Evolutionary conservation across 2,888 invertebrate species (phyloP), one percentile per base, ranked within the genome.

Genomic region (Melanostoma scalare): DNA sequence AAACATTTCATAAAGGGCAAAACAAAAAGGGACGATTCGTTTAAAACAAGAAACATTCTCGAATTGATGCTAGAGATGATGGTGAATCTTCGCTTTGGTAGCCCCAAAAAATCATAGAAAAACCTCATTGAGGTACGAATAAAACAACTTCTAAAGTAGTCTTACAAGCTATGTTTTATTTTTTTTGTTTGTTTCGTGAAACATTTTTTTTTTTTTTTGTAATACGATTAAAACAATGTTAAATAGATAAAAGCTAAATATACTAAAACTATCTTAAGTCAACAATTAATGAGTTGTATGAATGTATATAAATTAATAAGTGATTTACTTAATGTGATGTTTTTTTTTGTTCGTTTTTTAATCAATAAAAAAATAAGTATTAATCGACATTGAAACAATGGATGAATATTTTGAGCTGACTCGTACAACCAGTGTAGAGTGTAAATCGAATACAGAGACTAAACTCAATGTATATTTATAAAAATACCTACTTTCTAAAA

Each of bases 11-110:
- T 61, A 44, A 6, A 40, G 1, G 44, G 20, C 35, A 60, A 38
- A 56, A n/a, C 20, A 2, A 56, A 30, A 6, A 10, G 69, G 42
- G 42, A 71, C 3, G 48, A 53, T 2, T 6, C 10, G 44, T 58
- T 67, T 8, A 86, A 85, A 6, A 50, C 69, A 6, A 72, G 81
- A 44, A 73, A 69, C 3, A 85, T 88, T 48, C 58, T 87, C 20
- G 86, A 88, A 6, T 75, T 88, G 2, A 85, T 88, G 60, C 56
- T 86, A 30, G 86, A 86, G 8, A 84, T 87, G 50, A 84, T 88
- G 20, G 87, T 86, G 2, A 86, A 80, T 0, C 52, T 88, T 8
- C 86, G 85, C 48, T 63, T 84, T 42, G 78, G 86, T 8, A 53
- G 53, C 5, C 68, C 38, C 6, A 52, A 50, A 44, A 53, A 72